Conservation (phyloP, 2,888 invertebrate species). For the Bembecia ichneumoniformis region DNA sequence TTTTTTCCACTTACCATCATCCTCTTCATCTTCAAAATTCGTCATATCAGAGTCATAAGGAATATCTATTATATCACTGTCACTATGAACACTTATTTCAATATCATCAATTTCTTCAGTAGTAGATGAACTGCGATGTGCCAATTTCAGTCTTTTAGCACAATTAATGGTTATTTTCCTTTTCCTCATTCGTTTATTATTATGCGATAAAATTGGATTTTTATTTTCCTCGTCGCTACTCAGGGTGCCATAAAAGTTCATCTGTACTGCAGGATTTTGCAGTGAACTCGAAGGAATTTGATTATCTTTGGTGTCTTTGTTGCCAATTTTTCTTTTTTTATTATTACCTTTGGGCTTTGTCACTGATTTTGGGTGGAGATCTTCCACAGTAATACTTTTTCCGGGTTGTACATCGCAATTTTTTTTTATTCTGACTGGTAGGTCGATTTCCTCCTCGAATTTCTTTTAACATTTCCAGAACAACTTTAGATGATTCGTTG, state of each 20-base stretch:
- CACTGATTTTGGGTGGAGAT: slow-evolving; percentile 4
- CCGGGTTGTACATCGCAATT: slow-evolving; percentile 8
- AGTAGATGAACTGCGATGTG: no score
- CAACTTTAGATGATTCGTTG: slow-evolving; percentile 3
- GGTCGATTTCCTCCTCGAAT: slow-evolving; percentile 3
- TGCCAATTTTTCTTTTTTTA: background rate
- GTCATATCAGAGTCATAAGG: no score
- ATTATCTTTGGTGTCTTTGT: background rate
- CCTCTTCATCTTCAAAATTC: no score
- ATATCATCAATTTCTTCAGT: no score
- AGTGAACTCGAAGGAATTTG: background rate
- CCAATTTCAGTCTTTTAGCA: no score
- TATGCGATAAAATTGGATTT: background rate
- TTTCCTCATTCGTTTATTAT: no score
- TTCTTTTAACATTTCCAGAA: slow-evolving; percentile 7
- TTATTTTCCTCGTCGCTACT: background rate
- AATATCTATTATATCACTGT: no score
- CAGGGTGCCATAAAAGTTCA: background rate
- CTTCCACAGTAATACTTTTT: slow-evolving; percentile 7
- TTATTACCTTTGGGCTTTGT: background rate
- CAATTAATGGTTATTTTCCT: no score
- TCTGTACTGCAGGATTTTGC: background rate
- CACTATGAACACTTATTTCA: no score
- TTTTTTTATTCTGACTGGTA: slow-evolving; percentile 3
- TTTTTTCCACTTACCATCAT: no score